Evolutionary conservation across 2,888 invertebrate species (phyloP).

Genomic region (Aspidiotus destructor): DNA sequence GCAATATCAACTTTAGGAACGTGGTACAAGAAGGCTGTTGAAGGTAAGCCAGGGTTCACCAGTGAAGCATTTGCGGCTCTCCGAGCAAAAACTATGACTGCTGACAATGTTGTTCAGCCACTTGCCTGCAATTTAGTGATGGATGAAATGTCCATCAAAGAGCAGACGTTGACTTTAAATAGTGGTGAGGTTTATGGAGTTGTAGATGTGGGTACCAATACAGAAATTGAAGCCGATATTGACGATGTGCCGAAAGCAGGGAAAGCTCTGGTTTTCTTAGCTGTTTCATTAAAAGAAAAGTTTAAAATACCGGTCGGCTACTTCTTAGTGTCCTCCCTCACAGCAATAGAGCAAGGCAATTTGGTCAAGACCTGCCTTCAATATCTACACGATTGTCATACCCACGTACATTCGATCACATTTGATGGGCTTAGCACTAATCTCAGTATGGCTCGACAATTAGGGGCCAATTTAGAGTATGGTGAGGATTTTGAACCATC

Average conservation of each 20-base stretch:
- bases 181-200: not conserved
- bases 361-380: conserved; percentile 16
- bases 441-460: conserved; percentile 20
- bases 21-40: conserved; percentile 26
- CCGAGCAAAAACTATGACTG: conserved; percentile 1
- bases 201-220: not conserved
- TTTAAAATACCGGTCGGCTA: conserved; percentile 32
- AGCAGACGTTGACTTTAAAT: not conserved
- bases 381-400: conserved; percentile 22
- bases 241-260: conserved; percentile 5
- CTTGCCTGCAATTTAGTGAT: not conserved
- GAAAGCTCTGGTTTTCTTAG: conserved; percentile 8
- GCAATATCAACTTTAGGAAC: conserved; percentile 21
- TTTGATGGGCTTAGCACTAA: conserved; percentile 34
- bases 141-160: conserved; percentile 6
- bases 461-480: conserved; percentile 30
- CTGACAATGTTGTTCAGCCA: not conserved
- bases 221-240: not conserved
- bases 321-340: conserved; percentile 18
- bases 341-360: conserved; percentile 3
- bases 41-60: conserved; percentile 30
- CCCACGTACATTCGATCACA: conserved; percentile 28
- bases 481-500: conserved; percentile 17
- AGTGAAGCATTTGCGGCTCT: conserved; percentile 19
- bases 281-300: conserved; percentile 16